These are phyloP conservation scores for Aegypius monachus DNA, from an alignment of 2,113 vertebrate genomes.

Conservation along the genomic window DNA sequence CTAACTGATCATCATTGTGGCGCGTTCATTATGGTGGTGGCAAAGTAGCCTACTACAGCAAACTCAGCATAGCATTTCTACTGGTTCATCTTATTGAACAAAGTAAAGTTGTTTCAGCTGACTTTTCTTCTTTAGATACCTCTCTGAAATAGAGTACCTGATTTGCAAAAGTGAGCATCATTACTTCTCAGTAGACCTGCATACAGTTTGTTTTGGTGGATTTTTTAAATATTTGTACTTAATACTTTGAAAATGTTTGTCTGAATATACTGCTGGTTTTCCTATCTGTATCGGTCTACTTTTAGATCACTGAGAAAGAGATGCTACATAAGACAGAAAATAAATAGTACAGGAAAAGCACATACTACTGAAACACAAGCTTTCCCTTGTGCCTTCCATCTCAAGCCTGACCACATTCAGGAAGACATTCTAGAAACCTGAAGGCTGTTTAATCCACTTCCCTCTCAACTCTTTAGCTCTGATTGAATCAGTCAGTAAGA, in stretches of 20 bases:
- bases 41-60: background rate
- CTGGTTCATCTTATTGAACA: background rate
- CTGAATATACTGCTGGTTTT: background rate
- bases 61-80: background rate
- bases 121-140: background rate
- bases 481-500: background rate
- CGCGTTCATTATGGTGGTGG: background rate
- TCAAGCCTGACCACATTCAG: background rate
- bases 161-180: background rate
- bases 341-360: background rate
- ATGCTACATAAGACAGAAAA: background rate
- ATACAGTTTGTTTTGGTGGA: background rate
- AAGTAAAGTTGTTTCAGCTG: background rate
- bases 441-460: background rate
- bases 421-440: background rate
- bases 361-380: background rate
- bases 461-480: background rate
- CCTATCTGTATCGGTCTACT: background rate
- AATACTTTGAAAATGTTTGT: background rate
- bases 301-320: background rate
- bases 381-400: background rate
- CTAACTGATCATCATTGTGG: background rate
- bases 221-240: background rate
- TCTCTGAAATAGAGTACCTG: background rate
- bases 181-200: fast-evolving